phyloP scores from a whole-genome alignment of 2,888 invertebrate genomes.

The Caenorhabditis panamensis region DNA sequence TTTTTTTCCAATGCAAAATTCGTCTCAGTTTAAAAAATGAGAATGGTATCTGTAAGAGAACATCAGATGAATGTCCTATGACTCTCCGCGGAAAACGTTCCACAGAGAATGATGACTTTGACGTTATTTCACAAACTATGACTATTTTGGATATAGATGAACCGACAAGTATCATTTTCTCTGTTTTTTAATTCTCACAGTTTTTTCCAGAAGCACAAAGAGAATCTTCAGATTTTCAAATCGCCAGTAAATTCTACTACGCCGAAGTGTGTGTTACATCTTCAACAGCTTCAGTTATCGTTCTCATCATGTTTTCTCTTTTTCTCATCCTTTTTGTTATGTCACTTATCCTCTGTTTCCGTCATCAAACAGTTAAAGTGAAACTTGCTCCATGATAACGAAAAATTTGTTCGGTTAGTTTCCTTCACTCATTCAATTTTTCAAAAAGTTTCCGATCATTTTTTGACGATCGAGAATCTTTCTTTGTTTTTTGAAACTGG shows the following conservation, averaged over 20 bases:
- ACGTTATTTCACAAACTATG: slow-evolving; percentile 77
- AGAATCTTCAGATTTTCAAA: slow-evolving; percentile 10
- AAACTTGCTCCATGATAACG: slow-evolving; percentile 45
- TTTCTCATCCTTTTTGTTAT: slow-evolving; percentile 2
- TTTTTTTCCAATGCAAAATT: slow-evolving; percentile 80
- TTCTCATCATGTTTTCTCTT: not conserved
- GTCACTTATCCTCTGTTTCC: slow-evolving; percentile 32
- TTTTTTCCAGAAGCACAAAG: slow-evolving; percentile 25
- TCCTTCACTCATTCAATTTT: too few species aligned
- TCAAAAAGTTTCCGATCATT: too few species aligned
- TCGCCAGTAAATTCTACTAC: too few species aligned
- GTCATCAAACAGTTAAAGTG: slow-evolving; percentile 42
- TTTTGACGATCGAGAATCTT: too few species aligned
- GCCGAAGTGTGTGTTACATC: too few species aligned
- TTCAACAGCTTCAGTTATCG: slow-evolving; percentile 23
- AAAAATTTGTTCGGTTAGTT: too few species aligned
- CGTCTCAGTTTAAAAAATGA: slow-evolving; percentile 76
- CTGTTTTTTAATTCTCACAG: not conserved
- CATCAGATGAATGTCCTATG: slow-evolving; percentile 74
- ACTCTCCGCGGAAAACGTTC: slow-evolving; percentile 75
- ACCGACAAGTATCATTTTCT: slow-evolving; percentile 60
- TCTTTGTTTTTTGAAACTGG: too few species aligned
- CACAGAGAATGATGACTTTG: slow-evolving; percentile 67
- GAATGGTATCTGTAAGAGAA: slow-evolving; percentile 69
- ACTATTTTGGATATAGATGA: slow-evolving; percentile 77